Base-by-base conservation (phyloP, 1,140 invertebrate genomes). In the Drosophila elegans region DNA sequence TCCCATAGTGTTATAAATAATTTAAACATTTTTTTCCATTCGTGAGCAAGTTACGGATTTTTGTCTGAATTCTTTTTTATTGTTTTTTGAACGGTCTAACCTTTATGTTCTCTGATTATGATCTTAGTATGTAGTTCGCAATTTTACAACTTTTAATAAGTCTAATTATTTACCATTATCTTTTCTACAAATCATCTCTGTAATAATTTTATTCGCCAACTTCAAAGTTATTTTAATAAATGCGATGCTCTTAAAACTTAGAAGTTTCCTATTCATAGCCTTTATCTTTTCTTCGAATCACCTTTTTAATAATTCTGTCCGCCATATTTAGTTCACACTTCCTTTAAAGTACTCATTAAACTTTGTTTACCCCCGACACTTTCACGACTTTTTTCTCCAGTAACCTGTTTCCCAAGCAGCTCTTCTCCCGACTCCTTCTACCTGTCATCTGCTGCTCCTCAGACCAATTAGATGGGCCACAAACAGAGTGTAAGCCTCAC, bases 381-480 rank as follows among this genome's bases (percentile, higher is more conserved):
- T 48, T 49, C 11, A 5, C 12, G 29, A 34, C 25, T 32, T 39
- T 16, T 38, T 57, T 75, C 16, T 41, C 52, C 34, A 66, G 72
- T 54, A 54, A 75, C 72, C 72, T 21, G 42, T 74, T 74, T 74
- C 69, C 57, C 72, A 74, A 38, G 51, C 67, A 36, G 10, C 10
- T 48, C 49, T 68, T 36, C 63, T 55, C 11, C 62, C 63, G 9
- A 21, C n/a, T 52, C 54, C 66, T 36, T 25, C 42, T 7, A 4
- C 12, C 41, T 60, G 32, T 52, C 55, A 45, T 21, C 36, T 36
- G n/a, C 27, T 5, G 3, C 56, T 44, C 29, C 52, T 36, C 72
- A 64, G 61, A 75, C 72, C 72, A 75, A 75, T 75, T 75, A 75
- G 71, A 75, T 75, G 39, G 39, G 72, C 60, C 46, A 66, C 72